phyloP scores from a whole-genome alignment of 1,140 invertebrate species.

The Phenacoccus solenopsis region DNA sequence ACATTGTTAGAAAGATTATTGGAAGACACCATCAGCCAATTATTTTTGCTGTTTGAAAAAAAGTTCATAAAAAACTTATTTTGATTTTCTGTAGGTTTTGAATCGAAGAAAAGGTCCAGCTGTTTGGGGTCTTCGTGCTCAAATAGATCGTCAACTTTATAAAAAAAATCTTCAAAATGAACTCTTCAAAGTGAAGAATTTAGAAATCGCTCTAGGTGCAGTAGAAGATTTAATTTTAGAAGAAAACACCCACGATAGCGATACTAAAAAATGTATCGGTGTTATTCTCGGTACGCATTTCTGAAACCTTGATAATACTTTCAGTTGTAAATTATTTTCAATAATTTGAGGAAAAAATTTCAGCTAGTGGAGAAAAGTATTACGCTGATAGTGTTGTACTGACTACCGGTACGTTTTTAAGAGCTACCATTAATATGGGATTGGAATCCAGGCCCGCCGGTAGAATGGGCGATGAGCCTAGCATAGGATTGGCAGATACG shows the following conservation, averaged over 20 bases:
- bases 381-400: conserved; percentile 58
- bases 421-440: conserved; percentile 80
- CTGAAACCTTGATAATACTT: too few species aligned
- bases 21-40: not conserved
- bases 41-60: too few species aligned
- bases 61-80: too few species aligned
- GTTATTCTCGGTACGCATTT: not conserved
- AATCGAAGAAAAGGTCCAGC: conserved; percentile 70
- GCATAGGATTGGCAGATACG: conserved; percentile 69
- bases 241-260: conserved; percentile 4
- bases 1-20: too few species aligned
- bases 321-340: not conserved
- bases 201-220: conserved; percentile 55
- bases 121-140: conserved; percentile 80
- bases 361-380: conserved; percentile 48
- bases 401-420: conserved; percentile 88
- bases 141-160: conserved; percentile 78
- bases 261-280: not conserved
- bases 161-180: conserved; percentile 70
- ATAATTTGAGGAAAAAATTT: conserved; percentile 25
- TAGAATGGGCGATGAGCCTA: conserved; percentile 66
- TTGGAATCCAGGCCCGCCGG: conserved; percentile 66
- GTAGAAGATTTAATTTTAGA: conserved; percentile 72
- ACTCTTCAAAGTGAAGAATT: conserved; percentile 50
- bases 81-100: conserved; percentile 43